Evolutionary conservation across 1,140 invertebrate species (phyloP).

Genomic region (Carcinoscorpius rotundicauda): DNA sequence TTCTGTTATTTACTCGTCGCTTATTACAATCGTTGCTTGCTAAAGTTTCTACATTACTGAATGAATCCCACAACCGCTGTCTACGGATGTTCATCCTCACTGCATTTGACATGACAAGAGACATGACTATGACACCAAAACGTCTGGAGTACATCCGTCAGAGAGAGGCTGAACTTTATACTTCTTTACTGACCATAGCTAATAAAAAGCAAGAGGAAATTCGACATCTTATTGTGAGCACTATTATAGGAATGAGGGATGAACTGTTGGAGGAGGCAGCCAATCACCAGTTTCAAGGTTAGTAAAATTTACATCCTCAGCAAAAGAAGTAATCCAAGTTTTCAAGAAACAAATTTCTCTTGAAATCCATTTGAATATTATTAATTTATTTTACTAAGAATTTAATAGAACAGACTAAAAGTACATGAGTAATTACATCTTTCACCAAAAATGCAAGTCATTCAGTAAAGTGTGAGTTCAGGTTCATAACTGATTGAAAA

Average conservation of each 20-base stretch:
- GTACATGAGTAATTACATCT: no score
- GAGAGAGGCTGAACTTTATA: slow-evolving; percentile 64
- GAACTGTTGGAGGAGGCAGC: slow-evolving; percentile 48
- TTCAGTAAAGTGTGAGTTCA: no score
- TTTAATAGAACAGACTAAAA: no score
- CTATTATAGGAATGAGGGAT: slow-evolving; percentile 54
- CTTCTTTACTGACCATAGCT: slow-evolving; percentile 52
- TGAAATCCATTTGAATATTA: no score
- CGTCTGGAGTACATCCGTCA: slow-evolving; percentile 66
- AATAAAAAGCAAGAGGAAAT: slow-evolving; percentile 68
- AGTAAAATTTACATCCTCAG: neutral
- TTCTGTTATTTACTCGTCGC: slow-evolving; percentile 32
- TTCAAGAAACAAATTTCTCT: no score
- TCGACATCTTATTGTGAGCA: slow-evolving; percentile 55
- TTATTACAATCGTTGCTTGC: slow-evolving; percentile 36
- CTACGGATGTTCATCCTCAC: slow-evolving; percentile 69
- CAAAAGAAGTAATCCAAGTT: no score
- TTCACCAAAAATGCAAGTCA: no score
- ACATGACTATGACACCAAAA: slow-evolving; percentile 72
- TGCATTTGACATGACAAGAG: slow-evolving; percentile 78
- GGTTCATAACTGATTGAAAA: no score
- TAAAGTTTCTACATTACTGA: slow-evolving; percentile 35
- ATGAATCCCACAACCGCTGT: slow-evolving; percentile 53
- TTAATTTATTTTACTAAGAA: no score
- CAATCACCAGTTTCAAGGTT: slow-evolving; percentile 46